Evolutionary conservation across 2,888 invertebrate genomes (phyloP), one percentile per base, ranked within the genome.

Genomic region (Drosophila setosimentum): DNA sequence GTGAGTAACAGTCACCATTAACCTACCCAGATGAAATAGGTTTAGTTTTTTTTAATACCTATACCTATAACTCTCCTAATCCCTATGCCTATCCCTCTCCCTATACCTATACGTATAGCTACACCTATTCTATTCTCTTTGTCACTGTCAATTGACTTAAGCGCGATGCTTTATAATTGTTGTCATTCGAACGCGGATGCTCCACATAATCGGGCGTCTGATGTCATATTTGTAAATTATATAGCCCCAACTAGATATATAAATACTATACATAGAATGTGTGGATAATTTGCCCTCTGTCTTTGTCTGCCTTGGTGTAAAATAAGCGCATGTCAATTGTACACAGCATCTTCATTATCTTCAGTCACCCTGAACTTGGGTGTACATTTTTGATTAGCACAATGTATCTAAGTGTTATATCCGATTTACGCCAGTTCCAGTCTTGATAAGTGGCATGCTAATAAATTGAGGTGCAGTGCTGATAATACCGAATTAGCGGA

Each of bases 1-100:
- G 97, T 96, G 92, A 94, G 91, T 89, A 30, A 2, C 13, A 57
- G 21, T 32, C 3, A 13, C 4, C 6, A 40, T 35, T 42, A 6
- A 11, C 24, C 6, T 37, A 13, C 8, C 37, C 24, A n/a, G n/a
- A n/a, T 27, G 27, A 48, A 42, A 16, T 11, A 3, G 2, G 10
- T 16, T 0, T 30, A 32, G 10, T 21, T 42, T n/a, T 37, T 18
- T n/a, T n/a, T n/a, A n/a, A 5, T 37, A 8, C 2, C 10, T 21
- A 42, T 21, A 21, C 6, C 1, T 42, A 6, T 21, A 21, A 7
- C 6, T 24, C 7, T 24, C 13, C 6, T 7, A 24, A 33, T 21
- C 6, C 18, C 11, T 16, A 11, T 27, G 8, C 10, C 1, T 5
- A 16, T n/a, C 13, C 10, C 6, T 16, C 3, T 21, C 8, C 7